Percentiles rank a stretch among this genome's conserved stretches.
These are phyloP conservation scores for Brachionus sp. DNA, from an alignment of 1,140 invertebrate species.

Conservation along the genomic window DNA sequence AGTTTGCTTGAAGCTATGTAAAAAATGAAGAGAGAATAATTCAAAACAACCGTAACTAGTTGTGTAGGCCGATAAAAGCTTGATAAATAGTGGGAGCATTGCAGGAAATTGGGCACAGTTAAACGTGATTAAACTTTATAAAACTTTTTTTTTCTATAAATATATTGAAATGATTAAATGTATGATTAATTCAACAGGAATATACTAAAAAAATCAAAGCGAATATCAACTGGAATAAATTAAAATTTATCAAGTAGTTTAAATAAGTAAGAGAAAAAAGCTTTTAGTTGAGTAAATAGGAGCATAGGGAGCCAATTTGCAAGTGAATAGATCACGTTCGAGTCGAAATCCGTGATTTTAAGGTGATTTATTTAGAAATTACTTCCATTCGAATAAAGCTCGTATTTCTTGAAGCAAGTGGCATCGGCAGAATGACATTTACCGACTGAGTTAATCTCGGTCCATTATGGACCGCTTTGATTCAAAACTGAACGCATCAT, in stretches of 20 bases:
- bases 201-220: background rate
- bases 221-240: conserved; percentile 2
- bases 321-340: background rate
- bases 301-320: background rate
- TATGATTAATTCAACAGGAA: background rate
- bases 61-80: background rate
- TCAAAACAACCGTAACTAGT: background rate
- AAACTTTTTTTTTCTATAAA: background rate
- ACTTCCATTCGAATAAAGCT: background rate
- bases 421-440: background rate
- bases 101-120: background rate
- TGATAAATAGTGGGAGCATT: background rate
- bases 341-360: background rate
- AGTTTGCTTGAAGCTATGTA: background rate
- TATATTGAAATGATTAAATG: background rate
- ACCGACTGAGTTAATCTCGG: background rate
- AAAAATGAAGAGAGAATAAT: background rate
- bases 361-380: background rate
- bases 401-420: background rate
- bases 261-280: background rate
- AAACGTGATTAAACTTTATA: background rate
- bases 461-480: background rate
- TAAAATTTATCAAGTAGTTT: background rate
- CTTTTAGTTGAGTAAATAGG: background rate
- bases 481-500: background rate